Base-by-base conservation (phyloP, 1,140 invertebrate genomes). In the Anoplophora glabripennis region DNA sequence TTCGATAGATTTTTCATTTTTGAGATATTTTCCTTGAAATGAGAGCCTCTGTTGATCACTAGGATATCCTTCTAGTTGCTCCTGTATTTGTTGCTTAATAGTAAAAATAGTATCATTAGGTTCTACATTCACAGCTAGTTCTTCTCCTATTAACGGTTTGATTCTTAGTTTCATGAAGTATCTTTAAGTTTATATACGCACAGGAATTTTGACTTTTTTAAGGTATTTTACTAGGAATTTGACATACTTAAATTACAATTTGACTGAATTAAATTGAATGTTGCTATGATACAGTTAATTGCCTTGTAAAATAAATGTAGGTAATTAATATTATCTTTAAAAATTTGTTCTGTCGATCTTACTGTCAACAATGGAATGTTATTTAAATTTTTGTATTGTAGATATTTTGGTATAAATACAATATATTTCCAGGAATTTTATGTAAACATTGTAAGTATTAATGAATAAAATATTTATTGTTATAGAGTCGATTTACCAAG, bases 401-500 rank as follows among this genome's bases (percentile, higher is more conserved):
- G n/a, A n/a, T n/a, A n/a, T n/a, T n/a, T n/a, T n/a, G n/a, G n/a
- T n/a, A n/a, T n/a, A n/a, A 28, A 28, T 28, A 5, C 2, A 28
- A 3, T 28, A 28, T 28, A 28, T 5, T 28, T 28, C 21, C 21
- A 28, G 21, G 21, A 28, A 28, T 28, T 28, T 28, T 28, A 28
- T 28, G 21, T 28, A 28, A 28, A 28, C 5, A 28, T 28, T 5
- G 21, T 28, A 28, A 28, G 2, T 28, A 28, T 28, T 28, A 28
- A 54, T 15, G 1, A 4, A 54, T 33, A 45, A 44, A n/a, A n/a
- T 56, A 21, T 55, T 12, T n/a, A n/a, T n/a, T 18, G 48, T 65
- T 64, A 58, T 52, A 64, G 62, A 61, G 10, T 34, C 41, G 33
- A 57, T 89, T 64, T 91, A 90, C 68, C 73, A 81, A 56, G 80